Conservation (phyloP, 2,113 vertebrate genomes). For the Oryzias javanicus region DNA sequence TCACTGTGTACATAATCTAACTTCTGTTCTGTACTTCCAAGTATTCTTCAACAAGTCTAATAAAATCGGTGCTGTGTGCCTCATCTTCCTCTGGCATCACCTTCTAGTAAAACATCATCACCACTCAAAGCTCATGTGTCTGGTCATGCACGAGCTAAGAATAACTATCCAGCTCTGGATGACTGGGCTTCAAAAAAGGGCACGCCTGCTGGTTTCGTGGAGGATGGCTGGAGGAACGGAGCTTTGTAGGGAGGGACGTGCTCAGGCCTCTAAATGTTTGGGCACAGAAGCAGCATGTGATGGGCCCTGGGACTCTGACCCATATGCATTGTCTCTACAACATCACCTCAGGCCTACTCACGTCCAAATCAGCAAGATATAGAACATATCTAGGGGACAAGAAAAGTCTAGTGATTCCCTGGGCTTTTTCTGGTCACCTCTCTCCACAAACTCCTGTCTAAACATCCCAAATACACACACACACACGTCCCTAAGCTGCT, state of each 20-base stretch:
- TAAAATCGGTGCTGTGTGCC: constrained; percentile 20
- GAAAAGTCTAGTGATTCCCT: constrained; percentile 59
- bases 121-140: constrained; percentile 39
- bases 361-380: constrained; percentile 78
- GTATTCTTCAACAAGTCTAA: background rate
- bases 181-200: constrained; percentile 32
- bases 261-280: constrained; percentile 22
- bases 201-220: constrained; percentile 40
- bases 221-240: constrained; percentile 69
- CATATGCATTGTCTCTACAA: constrained; percentile 15
- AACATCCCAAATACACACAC: constrained; percentile 31
- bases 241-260: constrained; percentile 66
- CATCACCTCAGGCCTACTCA: constrained; percentile 53
- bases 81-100: constrained; percentile 28
- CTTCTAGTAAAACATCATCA: constrained; percentile 63
- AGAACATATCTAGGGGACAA: constrained; percentile 65
- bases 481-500: constrained; percentile 44
- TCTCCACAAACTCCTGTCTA: constrained; percentile 25
- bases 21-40: background rate
- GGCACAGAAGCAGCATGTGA: constrained; percentile 47
- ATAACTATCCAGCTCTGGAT: constrained; percentile 44
- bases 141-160: constrained; percentile 64
- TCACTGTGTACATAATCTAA: too few species aligned
- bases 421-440: constrained; percentile 44
- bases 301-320: constrained; percentile 53